A percentile compares a stretch with the other conserved stretches of the same genome.
These are phyloP conservation scores for Nannoperca obscura DNA, from an alignment of 2,797 vertebrate species.

Conservation along the genomic window DNA sequence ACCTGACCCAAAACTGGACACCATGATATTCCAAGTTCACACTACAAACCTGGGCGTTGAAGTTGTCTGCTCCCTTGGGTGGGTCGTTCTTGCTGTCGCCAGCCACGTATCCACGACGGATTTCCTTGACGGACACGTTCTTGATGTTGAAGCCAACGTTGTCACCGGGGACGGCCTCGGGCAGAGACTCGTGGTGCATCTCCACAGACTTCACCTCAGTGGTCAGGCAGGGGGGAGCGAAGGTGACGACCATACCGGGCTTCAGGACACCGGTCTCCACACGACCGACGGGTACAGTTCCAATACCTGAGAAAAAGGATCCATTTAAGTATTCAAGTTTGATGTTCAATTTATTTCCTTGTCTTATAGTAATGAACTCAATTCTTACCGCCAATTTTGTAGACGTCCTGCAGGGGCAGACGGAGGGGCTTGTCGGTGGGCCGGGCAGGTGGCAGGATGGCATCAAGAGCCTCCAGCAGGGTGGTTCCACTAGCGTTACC, in stretches of 20 bases:
- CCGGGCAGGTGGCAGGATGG: slow-evolving; percentile 92
- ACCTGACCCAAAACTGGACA: accelerated
- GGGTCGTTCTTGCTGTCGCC: slow-evolving; percentile 89
- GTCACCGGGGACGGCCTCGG: slow-evolving; percentile 85
- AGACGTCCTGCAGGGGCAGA: slow-evolving; percentile 96
- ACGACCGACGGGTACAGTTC: slow-evolving; percentile 87
- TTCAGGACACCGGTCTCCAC: slow-evolving; percentile 87
- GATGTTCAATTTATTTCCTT: accelerated
- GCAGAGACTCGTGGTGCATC: slow-evolving; percentile 87
- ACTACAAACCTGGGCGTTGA: slow-evolving; percentile 83
- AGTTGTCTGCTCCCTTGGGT: slow-evolving; percentile 78
- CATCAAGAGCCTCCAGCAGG: slow-evolving; percentile 93
- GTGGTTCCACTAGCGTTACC: slow-evolving; percentile 90
- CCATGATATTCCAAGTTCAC: accelerated
- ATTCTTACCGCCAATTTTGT: slow-evolving; percentile 93
- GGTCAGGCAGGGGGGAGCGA: slow-evolving; percentile 84
- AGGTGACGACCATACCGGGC: slow-evolving; percentile 86
- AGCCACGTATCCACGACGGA: slow-evolving; percentile 85
- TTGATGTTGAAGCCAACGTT: slow-evolving; percentile 90
- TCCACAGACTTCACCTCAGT: slow-evolving; percentile 90
- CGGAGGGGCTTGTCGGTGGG: slow-evolving; percentile 95
- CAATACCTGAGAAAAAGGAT: slow-evolving; percentile 77
- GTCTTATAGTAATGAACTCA: accelerated
- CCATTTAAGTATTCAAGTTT: background rate
- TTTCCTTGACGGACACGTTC: slow-evolving; percentile 89